Percentiles rank a stretch among this genome's conserved stretches.
These are phyloP conservation scores for Notoglanidium macrostoma DNA, from an alignment of 2,797 vertebrate genomes.

Conservation along the genomic window DNA sequence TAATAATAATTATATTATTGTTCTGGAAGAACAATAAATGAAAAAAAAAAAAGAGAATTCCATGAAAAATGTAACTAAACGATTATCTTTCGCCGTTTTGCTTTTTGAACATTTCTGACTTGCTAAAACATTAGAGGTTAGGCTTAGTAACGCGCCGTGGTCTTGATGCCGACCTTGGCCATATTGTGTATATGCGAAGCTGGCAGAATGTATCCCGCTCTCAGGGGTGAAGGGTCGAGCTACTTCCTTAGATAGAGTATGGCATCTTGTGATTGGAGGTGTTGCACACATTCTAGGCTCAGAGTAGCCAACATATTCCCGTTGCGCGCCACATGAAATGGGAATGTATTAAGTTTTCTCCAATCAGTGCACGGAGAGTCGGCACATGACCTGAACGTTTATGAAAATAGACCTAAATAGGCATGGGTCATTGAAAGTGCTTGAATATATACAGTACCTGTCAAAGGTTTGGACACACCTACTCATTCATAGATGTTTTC, in stretches of 20 bases:
- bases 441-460: too few species aligned
- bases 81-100: background rate
- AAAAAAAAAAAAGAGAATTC: background rate
- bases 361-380: too few species aligned
- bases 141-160: too few species aligned
- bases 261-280: background rate
- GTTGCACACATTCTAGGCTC: background rate
- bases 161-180: background rate
- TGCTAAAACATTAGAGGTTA: too few species aligned
- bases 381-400: too few species aligned
- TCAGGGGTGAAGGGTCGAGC: background rate
- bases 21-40: background rate
- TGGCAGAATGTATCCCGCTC: background rate
- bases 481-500: too few species aligned
- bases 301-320: background rate
- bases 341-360: background rate
- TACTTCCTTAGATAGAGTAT: too few species aligned
- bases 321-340: background rate
- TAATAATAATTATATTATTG: too few species aligned
- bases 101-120: background rate
- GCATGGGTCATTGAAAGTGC: too few species aligned
- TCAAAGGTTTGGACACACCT: too few species aligned
- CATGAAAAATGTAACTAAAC: background rate
- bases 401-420: too few species aligned
- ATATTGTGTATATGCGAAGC: background rate